A percentile compares a stretch with the other conserved stretches of the same genome.
Conservation (phyloP, 2,797 vertebrate species). For the Chaenodraco wilsoni region DNA sequence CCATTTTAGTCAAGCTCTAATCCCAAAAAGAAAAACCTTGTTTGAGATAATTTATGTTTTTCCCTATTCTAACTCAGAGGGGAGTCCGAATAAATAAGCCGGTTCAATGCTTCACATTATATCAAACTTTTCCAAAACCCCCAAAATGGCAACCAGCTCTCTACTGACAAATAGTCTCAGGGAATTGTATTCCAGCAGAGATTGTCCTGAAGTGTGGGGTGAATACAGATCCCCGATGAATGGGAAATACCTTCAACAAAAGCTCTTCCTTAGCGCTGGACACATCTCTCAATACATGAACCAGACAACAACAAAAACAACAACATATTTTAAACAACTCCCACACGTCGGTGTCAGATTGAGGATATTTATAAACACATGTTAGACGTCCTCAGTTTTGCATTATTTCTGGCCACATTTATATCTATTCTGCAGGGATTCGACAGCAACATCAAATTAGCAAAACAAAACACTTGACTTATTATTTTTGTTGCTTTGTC, state of each 20-base stretch:
- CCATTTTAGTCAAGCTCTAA: not conserved
- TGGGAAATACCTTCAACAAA: conserved; percentile 39
- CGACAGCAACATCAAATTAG: conserved; percentile 41
- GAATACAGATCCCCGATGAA: conserved; percentile 45
- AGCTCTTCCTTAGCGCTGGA: conserved; percentile 49
- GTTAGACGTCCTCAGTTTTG: conserved; percentile 28
- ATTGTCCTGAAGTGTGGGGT: conserved; percentile 25
- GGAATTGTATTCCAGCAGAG: conserved; percentile 17
- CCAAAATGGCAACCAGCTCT: conserved; percentile 32
- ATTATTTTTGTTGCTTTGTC: conserved; percentile 15
- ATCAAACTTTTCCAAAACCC: conserved; percentile 22
- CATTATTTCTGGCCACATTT: conserved; percentile 27
- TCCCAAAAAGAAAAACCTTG: not conserved
- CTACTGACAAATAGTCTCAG: conserved; percentile 26
- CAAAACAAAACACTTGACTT: conserved; percentile 48
- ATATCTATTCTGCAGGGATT: conserved; percentile 23
- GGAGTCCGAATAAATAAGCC: conserved; percentile 1
- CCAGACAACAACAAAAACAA: conserved; percentile 47
- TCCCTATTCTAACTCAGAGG: conserved; percentile 13
- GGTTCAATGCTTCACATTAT: conserved; percentile 1
- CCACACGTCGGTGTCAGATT: conserved; percentile 38
- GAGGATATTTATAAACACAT: conserved; percentile 39
- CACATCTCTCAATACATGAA: conserved; percentile 46
- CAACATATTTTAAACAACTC: conserved; percentile 45
- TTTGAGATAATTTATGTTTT: conserved; percentile 12